These are phyloP conservation scores for Propsilocerus akamusi DNA, from an alignment of 1,140 invertebrate genomes.

Conservation along the genomic window DNA sequence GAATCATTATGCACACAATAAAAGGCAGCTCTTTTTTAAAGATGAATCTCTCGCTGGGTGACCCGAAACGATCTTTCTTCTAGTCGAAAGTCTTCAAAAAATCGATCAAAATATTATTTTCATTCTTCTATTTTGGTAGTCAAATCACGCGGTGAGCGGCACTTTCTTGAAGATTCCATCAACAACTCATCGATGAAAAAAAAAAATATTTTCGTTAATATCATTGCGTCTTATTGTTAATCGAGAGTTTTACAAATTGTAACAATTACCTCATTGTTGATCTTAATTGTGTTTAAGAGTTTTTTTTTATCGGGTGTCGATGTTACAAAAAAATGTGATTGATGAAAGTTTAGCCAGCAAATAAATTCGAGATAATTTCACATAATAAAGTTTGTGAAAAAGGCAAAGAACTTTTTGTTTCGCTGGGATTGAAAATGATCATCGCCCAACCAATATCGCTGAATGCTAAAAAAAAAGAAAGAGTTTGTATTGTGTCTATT, in stretches of 20 bases:
- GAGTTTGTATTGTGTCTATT: no score
- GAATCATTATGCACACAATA: no score
- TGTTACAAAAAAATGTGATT: neutral
- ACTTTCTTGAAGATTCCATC: neutral
- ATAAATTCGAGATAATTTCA: no score
- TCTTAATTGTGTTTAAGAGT: neutral
- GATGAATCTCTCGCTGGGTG: no score
- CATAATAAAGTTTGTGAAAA: no score
- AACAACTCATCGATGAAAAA: constrained; percentile 4
- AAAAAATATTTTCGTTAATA: neutral
- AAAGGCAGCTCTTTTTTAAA: no score
- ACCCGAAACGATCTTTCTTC: no score
- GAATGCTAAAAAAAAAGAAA: neutral
- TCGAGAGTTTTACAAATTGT: neutral
- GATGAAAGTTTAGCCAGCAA: no score
- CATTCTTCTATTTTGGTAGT: constrained; percentile 3
- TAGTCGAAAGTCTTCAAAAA: no score
- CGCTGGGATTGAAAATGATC: no score
- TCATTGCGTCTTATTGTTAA: neutral
- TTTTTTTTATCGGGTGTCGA: neutral
- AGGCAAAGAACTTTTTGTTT: no score
- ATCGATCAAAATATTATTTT: constrained; percentile 2
- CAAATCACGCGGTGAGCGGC: constrained; percentile 1
- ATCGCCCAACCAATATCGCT: no score
- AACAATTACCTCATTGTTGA: constrained; percentile 1